Conservation (phyloP, 2,888 invertebrate species). For the Amphipoea lucens region DNA sequence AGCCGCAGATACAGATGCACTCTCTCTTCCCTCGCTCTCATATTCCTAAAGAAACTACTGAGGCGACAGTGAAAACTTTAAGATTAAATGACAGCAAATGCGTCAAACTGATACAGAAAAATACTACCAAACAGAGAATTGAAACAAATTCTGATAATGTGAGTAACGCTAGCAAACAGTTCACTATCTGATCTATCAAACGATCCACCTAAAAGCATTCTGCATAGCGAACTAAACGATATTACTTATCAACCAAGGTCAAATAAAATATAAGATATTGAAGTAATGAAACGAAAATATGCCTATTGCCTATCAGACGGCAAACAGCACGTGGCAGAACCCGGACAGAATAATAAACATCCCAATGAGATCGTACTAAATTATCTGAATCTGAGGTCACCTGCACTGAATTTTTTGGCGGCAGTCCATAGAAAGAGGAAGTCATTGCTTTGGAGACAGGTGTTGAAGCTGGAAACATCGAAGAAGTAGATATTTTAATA, state of each 20-base stretch:
- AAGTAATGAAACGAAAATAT: constrained; percentile 49
- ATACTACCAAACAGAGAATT: constrained; percentile 16
- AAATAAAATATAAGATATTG: constrained; percentile 44
- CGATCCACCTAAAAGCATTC: constrained; percentile 24
- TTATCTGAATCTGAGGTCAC: constrained; percentile 55
- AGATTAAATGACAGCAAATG: not conserved
- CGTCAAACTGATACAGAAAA: constrained; percentile 24
- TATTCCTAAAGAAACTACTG: not conserved
- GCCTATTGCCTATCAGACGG: constrained; percentile 38
- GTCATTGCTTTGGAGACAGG: constrained; percentile 64
- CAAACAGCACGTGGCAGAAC: constrained; percentile 52
- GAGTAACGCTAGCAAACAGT: constrained; percentile 6
- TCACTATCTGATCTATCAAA: constrained; percentile 28
- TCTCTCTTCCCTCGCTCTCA: not conserved
- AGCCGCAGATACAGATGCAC: not conserved
- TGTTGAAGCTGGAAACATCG: constrained; percentile 61
- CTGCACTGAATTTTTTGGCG: constrained; percentile 70
- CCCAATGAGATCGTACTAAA: constrained; percentile 56
- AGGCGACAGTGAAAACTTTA: not conserved
- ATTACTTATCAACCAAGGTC: constrained; percentile 54
- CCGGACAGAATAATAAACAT: constrained; percentile 56
- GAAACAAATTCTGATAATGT: constrained; percentile 37
- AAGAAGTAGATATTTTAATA: constrained; percentile 40
- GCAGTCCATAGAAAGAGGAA: constrained; percentile 68
- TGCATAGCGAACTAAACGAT: constrained; percentile 9